Conservation (phyloP, 2,113 vertebrate genomes). For the Tetrao urogallus region DNA sequence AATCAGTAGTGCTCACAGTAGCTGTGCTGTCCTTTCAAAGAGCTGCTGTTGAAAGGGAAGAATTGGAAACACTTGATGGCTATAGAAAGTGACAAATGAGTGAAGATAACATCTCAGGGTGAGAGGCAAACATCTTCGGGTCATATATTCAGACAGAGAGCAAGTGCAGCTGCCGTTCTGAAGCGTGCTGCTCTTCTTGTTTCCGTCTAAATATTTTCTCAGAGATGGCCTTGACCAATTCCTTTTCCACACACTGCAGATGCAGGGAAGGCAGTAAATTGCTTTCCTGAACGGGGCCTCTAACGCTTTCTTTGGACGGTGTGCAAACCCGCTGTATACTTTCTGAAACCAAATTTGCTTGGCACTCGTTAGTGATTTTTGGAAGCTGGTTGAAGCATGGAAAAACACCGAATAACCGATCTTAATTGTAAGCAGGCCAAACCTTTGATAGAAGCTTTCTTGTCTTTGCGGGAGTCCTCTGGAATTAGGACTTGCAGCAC, state of each 20-base stretch:
- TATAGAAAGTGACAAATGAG: not conserved
- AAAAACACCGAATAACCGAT: not conserved
- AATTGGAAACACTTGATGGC: not conserved
- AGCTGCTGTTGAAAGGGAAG: not conserved
- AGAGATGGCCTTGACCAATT: not conserved
- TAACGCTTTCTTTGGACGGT: not conserved
- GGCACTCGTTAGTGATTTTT: constrained; percentile 29
- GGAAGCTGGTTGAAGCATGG: not conserved
- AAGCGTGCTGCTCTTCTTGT: not conserved
- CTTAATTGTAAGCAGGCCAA: not conserved
- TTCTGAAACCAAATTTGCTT: constrained; percentile 34
- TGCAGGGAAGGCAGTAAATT: not conserved
- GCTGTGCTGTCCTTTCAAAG: not conserved
- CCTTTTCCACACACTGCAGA: not conserved
- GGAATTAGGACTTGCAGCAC: not conserved
- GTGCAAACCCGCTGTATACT: not conserved
- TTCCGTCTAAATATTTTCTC: constrained; percentile 1
- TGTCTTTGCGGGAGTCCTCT: not conserved
- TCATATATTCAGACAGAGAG: not conserved
- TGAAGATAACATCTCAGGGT: not conserved
- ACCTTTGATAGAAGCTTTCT: not conserved
- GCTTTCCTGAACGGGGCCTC: not conserved
- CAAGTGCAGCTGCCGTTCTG: not conserved
- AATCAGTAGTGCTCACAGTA: not conserved
- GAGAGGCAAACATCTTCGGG: not conserved